A percentile compares a stretch with the other conserved stretches of the same genome.
These are phyloP conservation scores for Calidris pygmaea DNA, from an alignment of 2,113 vertebrate genomes.

Conservation along the genomic window DNA sequence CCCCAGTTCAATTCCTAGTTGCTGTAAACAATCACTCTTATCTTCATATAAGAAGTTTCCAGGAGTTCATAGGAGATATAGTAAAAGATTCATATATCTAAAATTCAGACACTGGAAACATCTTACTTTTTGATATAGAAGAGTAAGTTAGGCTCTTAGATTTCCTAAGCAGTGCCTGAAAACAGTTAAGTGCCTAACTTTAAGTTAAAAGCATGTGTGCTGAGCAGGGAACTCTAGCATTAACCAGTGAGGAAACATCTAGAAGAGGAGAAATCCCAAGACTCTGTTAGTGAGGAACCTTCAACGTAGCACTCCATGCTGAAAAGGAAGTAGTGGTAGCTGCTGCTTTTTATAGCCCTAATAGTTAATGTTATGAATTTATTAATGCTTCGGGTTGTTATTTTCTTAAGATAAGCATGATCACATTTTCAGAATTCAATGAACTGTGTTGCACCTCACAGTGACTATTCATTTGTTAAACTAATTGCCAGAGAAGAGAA, in stretches of 20 bases:
- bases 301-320: not conserved
- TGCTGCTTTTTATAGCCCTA: not conserved
- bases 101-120: not conserved
- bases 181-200: not conserved
- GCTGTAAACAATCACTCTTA: not conserved
- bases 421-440: not conserved
- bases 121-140: not conserved
- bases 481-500: slow-evolving; percentile 21
- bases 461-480: not conserved
- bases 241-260: not conserved
- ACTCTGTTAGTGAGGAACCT: not conserved
- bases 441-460: not conserved
- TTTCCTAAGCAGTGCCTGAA: not conserved
- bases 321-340: not conserved
- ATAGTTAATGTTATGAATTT: not conserved
- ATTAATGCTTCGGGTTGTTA: not conserved
- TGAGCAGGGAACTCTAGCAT: not conserved
- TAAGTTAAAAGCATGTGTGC: not conserved
- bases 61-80: not conserved
- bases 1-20: not conserved
- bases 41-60: not conserved
- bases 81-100: not conserved
- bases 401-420: not conserved
- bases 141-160: not conserved
- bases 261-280: not conserved